These are phyloP conservation scores for Strigops habroptila DNA, from an alignment of 2,113 vertebrate species.

Conservation along the genomic window DNA sequence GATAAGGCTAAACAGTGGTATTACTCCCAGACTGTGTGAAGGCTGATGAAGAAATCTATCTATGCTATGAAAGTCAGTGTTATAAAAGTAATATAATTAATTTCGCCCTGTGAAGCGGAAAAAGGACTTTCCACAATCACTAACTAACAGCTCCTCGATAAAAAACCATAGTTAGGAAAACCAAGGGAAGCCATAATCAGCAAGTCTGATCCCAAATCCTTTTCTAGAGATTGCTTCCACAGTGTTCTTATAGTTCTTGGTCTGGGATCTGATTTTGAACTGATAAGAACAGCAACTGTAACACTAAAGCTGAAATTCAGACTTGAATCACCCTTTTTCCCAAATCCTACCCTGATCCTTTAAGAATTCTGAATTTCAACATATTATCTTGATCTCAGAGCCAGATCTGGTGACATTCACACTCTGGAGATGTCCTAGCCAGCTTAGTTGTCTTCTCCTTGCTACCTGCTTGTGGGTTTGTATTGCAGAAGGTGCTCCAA, in stretches of 20 bases:
- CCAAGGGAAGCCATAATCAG: background rate
- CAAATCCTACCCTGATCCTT: background rate
- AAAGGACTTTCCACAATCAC: background rate
- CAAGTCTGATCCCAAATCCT: background rate
- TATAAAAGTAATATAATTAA: background rate
- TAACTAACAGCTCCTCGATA: background rate
- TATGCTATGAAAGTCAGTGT: background rate
- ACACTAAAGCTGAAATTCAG: background rate
- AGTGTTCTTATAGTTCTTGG: background rate
- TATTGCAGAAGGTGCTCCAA: background rate
- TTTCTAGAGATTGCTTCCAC: background rate
- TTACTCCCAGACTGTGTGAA: background rate
- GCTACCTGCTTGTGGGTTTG: background rate
- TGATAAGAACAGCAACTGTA: background rate
- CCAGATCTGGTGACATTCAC: background rate
- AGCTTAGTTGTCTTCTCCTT: background rate
- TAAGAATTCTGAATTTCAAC: background rate
- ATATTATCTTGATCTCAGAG: background rate
- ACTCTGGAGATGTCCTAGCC: background rate
- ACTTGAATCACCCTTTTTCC: background rate
- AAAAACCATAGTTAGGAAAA: background rate
- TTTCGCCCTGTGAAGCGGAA: background rate
- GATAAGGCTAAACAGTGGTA: background rate
- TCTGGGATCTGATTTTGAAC: background rate
- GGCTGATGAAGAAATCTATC: background rate